Base-by-base conservation (phyloP, 2,113 vertebrate species). In the Chaetodon trifascialis region DNA sequence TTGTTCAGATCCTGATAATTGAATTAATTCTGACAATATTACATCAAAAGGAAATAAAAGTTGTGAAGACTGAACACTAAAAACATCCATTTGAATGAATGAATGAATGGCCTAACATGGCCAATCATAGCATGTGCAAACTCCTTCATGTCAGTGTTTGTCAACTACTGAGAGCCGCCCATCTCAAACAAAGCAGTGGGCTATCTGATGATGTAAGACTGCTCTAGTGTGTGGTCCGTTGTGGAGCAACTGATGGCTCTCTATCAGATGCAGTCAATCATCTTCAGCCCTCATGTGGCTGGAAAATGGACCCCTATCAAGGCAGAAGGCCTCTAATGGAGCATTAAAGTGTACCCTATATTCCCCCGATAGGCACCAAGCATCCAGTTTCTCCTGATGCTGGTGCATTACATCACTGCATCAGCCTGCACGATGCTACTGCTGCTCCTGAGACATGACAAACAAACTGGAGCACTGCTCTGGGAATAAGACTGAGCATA, bases 241-340 rank as follows among this genome's bases (percentile, higher is more conserved):
- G 86, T 73, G 6, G 44, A 69, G 87, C 79, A 85, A 90, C 91
- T 66, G 16, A 68, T 36, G 40, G 70, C 84, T 80, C 80, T 73
- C 47, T 44, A 81, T 84, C 69, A 73, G 71, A 89, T 51, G 64
- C 56, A 80, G 68, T 88, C 79, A 81, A 79, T 84, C 84, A 85
- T 88, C 59, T 80, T 72, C 62, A 65, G 66, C 67, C 64, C 82
- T 70, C 55, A 65, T 87, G 87, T 64, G 86, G 90, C 60, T 68
- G 60, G 80, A 89, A 92, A 93, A 88, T 90, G 86, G 91, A 93
- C 85, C 89, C 88, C 93, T 89, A 90, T 79, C 63, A 44, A 64
- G 60, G 72, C 76, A 90, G 66, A 88, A 82, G 66, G 83, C 78
- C 86, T 92, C 92, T 94, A 93, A 94, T 94, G 92, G 92, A 90